Evolutionary conservation across 2,113 vertebrate species (phyloP), one percentile per base, ranked within the genome.

Genomic region (Odocoileus hemionus): DNA sequence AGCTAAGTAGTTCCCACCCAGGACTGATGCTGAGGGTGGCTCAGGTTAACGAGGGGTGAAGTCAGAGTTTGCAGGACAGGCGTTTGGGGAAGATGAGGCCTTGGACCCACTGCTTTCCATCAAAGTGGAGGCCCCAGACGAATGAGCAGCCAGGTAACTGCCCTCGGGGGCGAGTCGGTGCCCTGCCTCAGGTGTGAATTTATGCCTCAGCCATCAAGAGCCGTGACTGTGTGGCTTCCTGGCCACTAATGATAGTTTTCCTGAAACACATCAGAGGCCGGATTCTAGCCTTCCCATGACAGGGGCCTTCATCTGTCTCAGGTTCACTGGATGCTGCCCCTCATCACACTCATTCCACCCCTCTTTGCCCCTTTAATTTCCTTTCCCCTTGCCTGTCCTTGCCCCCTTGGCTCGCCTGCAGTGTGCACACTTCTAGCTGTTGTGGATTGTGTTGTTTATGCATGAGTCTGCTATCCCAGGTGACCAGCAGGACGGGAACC

Each of bases 391-490:
- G 4, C 45, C 23, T 58, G 1, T 85, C 94, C 86, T n/a, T 12
- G 11, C 7, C n/a, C 45, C 2, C n/a, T 55, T 94, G 28, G 33
- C 82, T 84, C 79, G 76, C 58, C 79, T 28, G 58, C 87, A 54
- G 58, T 80, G 91, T 47, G 50, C 84, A 89, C 26, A 23, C 76
- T 94, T 92, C 89, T 86, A 91, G 92, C 86, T 91, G 12, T 60
- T 80, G 93, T 96, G 70, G 64, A 26, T 25, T 16, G 52, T 93
- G 79, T 94, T 96, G 91, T 89, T 95, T 87, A 36, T n/a, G 25
- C 61, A 7, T 94, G 61, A 30, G 83, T 86, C 83, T 94, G 91
- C 91, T 91, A 61, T 91, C 96, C 21, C 70, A 76, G 82, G 96
- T 96, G 96, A 87, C 86, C 79, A 88, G 33, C 47, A 4, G n/a